A percentile compares a stretch with the other conserved stretches of the same genome.
Evolutionary conservation across 2,797 vertebrate species (phyloP).

Genomic region (Eulemur coronatus): DNA sequence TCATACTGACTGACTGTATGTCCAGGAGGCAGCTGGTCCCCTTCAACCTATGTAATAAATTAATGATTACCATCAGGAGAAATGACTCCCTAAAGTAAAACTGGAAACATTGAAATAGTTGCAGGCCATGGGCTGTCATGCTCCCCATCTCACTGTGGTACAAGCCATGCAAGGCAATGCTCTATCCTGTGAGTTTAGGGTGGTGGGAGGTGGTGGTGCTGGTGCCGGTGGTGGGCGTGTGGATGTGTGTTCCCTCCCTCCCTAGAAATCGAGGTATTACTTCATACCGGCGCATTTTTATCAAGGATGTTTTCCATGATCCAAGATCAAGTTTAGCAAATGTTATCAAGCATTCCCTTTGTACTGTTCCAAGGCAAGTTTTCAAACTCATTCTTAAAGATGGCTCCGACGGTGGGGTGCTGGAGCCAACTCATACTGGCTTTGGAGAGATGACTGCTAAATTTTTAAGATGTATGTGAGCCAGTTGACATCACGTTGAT

Average conservation of each 20-base stretch:
- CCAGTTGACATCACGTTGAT: not conserved
- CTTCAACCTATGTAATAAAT: conserved; percentile 88
- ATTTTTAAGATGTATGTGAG: not conserved
- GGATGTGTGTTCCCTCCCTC: not conserved
- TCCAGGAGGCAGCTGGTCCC: conserved; percentile 93
- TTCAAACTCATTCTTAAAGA: conserved; percentile 1
- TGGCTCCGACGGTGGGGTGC: not conserved
- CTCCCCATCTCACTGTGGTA: not conserved
- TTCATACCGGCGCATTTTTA: not conserved
- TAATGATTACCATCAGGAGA: conserved; percentile 49
- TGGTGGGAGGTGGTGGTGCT: no score
- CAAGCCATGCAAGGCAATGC: not conserved
- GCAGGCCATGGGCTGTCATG: not conserved
- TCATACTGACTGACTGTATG: conserved; percentile 96
- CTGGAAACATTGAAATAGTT: not conserved
- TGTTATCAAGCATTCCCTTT: not conserved
- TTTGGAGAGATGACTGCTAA: not conserved
- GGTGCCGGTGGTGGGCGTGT: fast-evolving
- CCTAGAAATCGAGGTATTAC: not conserved
- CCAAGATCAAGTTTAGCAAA: not conserved
- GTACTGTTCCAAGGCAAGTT: not conserved
- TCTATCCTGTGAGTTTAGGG: not conserved
- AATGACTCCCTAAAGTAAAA: not conserved
- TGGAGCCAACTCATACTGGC: not conserved
- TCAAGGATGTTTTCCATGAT: not conserved